Evolutionary conservation across 2,113 vertebrate species (phyloP), one percentile per base, ranked within the genome.

Genomic region (Scophthalmus maximus): DNA sequence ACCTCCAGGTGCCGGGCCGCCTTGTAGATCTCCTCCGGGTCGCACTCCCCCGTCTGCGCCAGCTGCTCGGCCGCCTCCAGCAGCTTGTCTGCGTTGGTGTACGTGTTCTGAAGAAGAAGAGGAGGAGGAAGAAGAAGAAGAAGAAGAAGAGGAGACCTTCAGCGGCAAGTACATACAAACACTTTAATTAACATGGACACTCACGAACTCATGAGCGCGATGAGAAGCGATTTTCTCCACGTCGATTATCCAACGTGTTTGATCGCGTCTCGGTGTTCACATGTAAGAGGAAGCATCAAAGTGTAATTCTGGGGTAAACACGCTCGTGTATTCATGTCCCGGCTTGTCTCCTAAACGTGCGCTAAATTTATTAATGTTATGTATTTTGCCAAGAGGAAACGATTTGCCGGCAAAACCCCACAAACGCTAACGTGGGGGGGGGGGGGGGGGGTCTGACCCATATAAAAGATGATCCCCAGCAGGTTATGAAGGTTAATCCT

Each of bases 1-100:
- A 99, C 98, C 87, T 99, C 98, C 86, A 99, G 95, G 93, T 98
- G 97, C n/a, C 97, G 87, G 0, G 98, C 98, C 8, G 98, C 98
- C 92, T 98, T 98, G 93, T 99, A 99, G 92, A 99, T 99, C 87
- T 99, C 98, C 89, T 99, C 98, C 0, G 98, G 98, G 91, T 99
- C 98, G 69, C 98, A 99, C 89, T 99, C 98, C 36, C 98, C 97
- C 0, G 97, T 99, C 90, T 99, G 98, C 53, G 98, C 98, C 88
- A 99, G 83, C 93, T 99, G 97, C 84, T 99, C 98, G 0, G 98
- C 98, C 2, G 98, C 98, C 85, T 99, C 98, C 91, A 99, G 91
- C 62, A 99, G 95, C 90, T 99, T 99, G 95, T 99, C 98, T 3
- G 98, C 98, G 34, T 99, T 99, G 42, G 97, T 98, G 89, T 99